Evolutionary conservation across 2,113 vertebrate genomes (phyloP).

Genomic region (Caretta caretta): DNA sequence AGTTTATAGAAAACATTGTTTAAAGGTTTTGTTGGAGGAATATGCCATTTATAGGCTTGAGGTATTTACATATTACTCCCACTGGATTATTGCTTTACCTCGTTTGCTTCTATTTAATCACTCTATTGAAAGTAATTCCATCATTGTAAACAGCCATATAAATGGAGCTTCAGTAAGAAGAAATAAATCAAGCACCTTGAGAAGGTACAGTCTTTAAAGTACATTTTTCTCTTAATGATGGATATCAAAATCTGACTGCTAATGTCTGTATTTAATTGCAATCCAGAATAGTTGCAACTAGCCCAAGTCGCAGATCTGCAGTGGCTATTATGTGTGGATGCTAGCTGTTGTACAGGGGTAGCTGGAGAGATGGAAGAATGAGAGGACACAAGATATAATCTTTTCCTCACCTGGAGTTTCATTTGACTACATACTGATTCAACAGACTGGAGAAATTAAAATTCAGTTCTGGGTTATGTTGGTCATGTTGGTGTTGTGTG

Average conservation of each 20-base stretch:
- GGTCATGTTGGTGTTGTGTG: background rate
- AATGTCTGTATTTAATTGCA: background rate
- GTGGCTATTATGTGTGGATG: accelerated
- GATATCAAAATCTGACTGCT: background rate
- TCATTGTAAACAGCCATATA: background rate
- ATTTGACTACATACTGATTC: background rate
- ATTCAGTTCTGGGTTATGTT: background rate
- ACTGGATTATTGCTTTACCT: slow-evolving; percentile 4
- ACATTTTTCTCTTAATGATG: background rate
- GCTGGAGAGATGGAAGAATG: background rate
- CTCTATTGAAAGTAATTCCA: slow-evolving; percentile 6
- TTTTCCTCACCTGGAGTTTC: background rate
- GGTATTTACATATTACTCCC: slow-evolving; percentile 18
- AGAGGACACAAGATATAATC: background rate
- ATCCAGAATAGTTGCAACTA: background rate
- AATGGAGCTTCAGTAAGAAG: background rate
- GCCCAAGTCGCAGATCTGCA: background rate
- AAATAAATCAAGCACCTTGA: background rate
- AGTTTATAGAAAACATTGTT: background rate
- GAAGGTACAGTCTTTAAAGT: background rate
- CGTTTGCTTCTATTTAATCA: slow-evolving; percentile 46
- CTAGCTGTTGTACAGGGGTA: accelerated
- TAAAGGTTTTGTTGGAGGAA: background rate
- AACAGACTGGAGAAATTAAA: background rate
- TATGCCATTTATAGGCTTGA: slow-evolving; percentile 13